Evolutionary conservation across 2,888 invertebrate genomes (phyloP).

Genomic region (Fabriciana adippe): DNA sequence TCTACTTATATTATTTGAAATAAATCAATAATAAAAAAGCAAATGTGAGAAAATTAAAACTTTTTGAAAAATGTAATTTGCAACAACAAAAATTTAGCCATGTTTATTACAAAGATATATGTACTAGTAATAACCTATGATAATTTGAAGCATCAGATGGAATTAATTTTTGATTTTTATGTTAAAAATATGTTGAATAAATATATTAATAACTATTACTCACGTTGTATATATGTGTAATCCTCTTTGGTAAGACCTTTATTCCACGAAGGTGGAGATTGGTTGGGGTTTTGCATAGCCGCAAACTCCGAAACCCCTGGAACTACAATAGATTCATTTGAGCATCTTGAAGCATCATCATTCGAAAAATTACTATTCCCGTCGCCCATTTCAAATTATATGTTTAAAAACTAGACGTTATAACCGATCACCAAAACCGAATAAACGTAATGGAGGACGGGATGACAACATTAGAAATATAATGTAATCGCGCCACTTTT

Average conservation of each 20-base stretch:
- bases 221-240: slow-evolving; percentile 89
- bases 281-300: slow-evolving; percentile 81
- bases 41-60: no score
- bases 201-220: slow-evolving; percentile 60
- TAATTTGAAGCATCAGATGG: neutral
- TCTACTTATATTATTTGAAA: no score
- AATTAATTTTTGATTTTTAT: neutral
- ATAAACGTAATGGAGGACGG: slow-evolving; percentile 52
- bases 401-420: slow-evolving; percentile 68
- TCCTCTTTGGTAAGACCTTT: slow-evolving; percentile 88
- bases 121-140: neutral
- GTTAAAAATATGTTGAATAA: neutral
- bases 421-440: slow-evolving; percentile 60
- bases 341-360: slow-evolving; percentile 59
- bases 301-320: slow-evolving; percentile 95
- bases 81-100: no score
- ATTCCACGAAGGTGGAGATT: slow-evolving; percentile 85
- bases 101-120: no score
- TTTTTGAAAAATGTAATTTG: no score
- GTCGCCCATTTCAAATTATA: slow-evolving; percentile 62
- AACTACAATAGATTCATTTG: slow-evolving; percentile 83
- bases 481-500: slow-evolving; percentile 70
- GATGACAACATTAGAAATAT: slow-evolving; percentile 68
- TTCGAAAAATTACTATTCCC: slow-evolving; percentile 53
- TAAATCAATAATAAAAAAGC: no score